phyloP scores from a whole-genome alignment of 2,888 invertebrate species.

The Deilephila elpenor region DNA sequence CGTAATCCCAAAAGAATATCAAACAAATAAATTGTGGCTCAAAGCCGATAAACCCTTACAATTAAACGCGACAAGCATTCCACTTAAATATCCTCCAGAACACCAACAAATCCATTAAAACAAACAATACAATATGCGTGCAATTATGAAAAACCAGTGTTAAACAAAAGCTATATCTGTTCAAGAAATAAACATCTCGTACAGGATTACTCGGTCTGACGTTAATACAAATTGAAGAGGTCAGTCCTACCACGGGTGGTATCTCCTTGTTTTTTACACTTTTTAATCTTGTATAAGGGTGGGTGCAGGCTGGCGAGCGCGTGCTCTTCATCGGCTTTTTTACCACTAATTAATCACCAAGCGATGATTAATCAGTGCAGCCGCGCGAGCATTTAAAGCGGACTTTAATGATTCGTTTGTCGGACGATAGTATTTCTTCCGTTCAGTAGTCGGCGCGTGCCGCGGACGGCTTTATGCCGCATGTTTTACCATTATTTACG shows the following conservation, averaged over 20 bases:
- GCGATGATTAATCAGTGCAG: slow-evolving; percentile 76
- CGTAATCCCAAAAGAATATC: neutral
- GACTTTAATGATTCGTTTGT: slow-evolving; percentile 77
- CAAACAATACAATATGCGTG: slow-evolving; percentile 22
- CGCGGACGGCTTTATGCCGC: slow-evolving; percentile 63
- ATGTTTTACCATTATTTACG: slow-evolving; percentile 59
- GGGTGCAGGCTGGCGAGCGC: slow-evolving; percentile 54
- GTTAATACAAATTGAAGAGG: slow-evolving; percentile 51
- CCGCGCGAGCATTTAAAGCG: slow-evolving; percentile 70
- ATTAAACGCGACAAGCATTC: slow-evolving; percentile 12
- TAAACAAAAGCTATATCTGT: slow-evolving; percentile 27
- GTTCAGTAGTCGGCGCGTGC: slow-evolving; percentile 55
- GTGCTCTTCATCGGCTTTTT: slow-evolving; percentile 63
- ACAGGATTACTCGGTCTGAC: slow-evolving; percentile 39
- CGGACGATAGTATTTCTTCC: slow-evolving; percentile 66
- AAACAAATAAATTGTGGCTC: neutral
- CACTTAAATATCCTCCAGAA: slow-evolving; percentile 2
- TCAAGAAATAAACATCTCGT: slow-evolving; percentile 30
- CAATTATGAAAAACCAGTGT: slow-evolving; percentile 19
- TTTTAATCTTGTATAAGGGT: slow-evolving; percentile 55
- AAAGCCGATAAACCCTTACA: neutral
- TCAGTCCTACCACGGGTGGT: slow-evolving; percentile 51
- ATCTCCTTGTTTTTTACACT: slow-evolving; percentile 45
- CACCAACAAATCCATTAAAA: slow-evolving; percentile 18
- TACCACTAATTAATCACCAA: slow-evolving; percentile 73